phyloP scores from a whole-genome alignment of 2,888 invertebrate species.

The Nycteola revayana region DNA sequence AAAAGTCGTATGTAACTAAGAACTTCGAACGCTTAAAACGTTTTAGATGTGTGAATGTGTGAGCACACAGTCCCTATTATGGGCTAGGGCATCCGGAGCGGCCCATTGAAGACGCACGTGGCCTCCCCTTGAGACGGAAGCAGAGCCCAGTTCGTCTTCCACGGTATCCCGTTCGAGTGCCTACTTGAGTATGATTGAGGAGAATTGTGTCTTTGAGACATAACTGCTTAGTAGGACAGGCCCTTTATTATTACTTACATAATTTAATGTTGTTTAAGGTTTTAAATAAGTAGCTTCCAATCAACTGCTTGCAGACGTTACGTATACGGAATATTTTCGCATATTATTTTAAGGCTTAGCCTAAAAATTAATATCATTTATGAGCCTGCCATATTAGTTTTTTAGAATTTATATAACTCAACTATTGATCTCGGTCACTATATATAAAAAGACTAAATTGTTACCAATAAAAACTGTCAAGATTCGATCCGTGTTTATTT shows the following conservation, averaged over 20 bases:
- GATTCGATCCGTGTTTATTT: conserved; percentile 42
- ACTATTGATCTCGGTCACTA: too few relatives aligned
- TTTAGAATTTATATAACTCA: too few relatives aligned
- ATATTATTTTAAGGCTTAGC: too few relatives aligned
- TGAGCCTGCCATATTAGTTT: too few relatives aligned
- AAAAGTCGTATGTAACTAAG: conserved; percentile 16
- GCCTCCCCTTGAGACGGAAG: conserved; percentile 62
- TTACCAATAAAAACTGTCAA: conserved; percentile 28
- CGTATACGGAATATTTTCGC: too few relatives aligned
- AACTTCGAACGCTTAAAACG: conserved; percentile 12
- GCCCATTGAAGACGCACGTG: conserved; percentile 73
- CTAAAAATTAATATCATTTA: too few relatives aligned
- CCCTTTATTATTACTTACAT: too few relatives aligned
- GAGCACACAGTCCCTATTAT: conserved; percentile 50
- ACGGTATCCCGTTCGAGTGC: conserved; percentile 38
- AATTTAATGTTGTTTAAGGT: too few relatives aligned
- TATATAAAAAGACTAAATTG: conserved; percentile 13
- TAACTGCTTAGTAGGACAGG: too few relatives aligned
- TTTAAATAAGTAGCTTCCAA: too few relatives aligned
- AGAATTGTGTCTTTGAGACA: conserved; percentile 13
- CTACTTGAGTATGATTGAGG: conserved; percentile 29
- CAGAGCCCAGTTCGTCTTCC: conserved; percentile 42
- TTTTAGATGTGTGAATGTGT: conserved; percentile 33
- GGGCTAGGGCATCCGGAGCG: conserved; percentile 62
- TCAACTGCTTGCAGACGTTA: too few relatives aligned